A percentile compares a stretch with the other conserved stretches of the same genome.
Conservation (phyloP, 2,797 vertebrate species). For the Sebastes nivosus region DNA sequence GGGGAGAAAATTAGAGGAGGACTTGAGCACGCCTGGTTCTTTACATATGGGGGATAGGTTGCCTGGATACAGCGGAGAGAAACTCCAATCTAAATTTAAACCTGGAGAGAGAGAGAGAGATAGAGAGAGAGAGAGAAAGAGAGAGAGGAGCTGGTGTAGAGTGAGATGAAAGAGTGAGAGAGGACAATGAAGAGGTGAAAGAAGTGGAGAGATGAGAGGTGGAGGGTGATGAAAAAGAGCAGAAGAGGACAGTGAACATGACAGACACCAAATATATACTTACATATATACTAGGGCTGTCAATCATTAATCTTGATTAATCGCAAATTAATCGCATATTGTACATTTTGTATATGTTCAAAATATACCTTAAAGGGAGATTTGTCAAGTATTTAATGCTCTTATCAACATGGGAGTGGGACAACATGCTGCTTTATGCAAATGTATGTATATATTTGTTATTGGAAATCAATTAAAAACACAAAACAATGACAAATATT, state of each 20-base stretch:
- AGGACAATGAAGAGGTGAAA: constrained; percentile 33
- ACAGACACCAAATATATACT: not conserved
- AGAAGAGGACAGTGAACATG: not conserved
- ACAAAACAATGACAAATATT: too few relatives aligned
- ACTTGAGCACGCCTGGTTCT: constrained; percentile 37
- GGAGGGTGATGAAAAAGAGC: constrained; percentile 10
- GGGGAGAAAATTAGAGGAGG: not conserved
- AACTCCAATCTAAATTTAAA: constrained; percentile 83
- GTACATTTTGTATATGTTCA: too few relatives aligned
- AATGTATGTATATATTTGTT: too few relatives aligned
- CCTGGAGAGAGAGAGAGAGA: constrained; percentile 49
- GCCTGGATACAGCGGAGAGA: constrained; percentile 79
- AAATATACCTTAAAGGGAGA: too few relatives aligned
- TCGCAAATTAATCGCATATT: too few relatives aligned
- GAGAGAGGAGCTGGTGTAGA: constrained; percentile 19
- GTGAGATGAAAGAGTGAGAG: constrained; percentile 35
- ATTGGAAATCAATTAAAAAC: too few relatives aligned
- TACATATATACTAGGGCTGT: not conserved
- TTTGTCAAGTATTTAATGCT: too few relatives aligned
- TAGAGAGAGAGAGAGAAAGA: constrained; percentile 40
- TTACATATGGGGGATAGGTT: constrained; percentile 70
- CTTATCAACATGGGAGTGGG: too few relatives aligned
- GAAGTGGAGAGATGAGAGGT: not conserved
- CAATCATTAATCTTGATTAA: not conserved
- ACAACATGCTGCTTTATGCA: too few relatives aligned